phyloP scores from a whole-genome alignment of 2,888 invertebrate genomes.

The Willowsia nigromaculata region DNA sequence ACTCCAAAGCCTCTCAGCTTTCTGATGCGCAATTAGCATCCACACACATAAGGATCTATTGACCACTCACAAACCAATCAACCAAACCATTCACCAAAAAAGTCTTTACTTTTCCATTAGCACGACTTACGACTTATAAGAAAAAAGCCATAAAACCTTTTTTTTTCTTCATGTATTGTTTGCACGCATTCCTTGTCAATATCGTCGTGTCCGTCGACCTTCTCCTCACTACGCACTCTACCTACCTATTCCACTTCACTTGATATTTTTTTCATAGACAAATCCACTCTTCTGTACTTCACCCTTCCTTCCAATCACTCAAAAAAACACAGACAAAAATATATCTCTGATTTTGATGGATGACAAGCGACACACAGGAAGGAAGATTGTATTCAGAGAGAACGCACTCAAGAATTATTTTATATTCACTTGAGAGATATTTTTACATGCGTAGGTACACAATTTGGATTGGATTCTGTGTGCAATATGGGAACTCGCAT shows the following conservation, averaged over 20 bases:
- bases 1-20: no score
- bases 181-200: neutral
- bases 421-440: neutral
- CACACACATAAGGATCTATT: neutral
- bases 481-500: neutral
- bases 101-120: neutral
- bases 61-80: neutral
- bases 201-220: neutral
- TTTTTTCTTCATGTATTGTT: neutral
- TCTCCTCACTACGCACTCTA: neutral
- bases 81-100: neutral
- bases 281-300: neutral
- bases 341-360: neutral
- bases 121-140: neutral
- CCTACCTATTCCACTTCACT: neutral
- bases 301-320: neutral
- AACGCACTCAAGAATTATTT: neutral
- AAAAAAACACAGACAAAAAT: neutral
- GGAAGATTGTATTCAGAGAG: neutral
- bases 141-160: neutral
- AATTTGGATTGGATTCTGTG: neutral
- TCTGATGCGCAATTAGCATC: neutral
- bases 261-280: neutral
- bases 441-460: neutral
- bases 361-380: neutral